These are phyloP conservation scores for Sogatella furcifera DNA, from an alignment of 1,140 invertebrate genomes.

Conservation along the genomic window DNA sequence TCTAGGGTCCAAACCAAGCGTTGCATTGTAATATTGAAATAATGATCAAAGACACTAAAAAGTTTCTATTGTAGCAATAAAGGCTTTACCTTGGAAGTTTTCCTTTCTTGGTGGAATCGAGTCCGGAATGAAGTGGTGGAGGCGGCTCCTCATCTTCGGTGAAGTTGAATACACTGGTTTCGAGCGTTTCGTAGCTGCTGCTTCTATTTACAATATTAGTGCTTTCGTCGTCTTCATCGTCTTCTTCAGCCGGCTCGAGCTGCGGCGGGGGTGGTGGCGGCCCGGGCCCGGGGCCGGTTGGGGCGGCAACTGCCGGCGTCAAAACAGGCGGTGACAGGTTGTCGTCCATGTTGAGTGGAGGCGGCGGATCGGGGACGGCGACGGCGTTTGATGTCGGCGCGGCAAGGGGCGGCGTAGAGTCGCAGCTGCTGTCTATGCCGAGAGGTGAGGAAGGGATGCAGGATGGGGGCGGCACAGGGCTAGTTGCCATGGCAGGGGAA, in stretches of 20 bases:
- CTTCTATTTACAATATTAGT: background rate
- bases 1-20: too few relatives aligned
- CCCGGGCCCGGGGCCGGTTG: constrained; percentile 6
- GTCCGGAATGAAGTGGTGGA: constrained; percentile 22
- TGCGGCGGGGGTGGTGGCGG: background rate
- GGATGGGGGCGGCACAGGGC: background rate
- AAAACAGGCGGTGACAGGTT: constrained; percentile 7
- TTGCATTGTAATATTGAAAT: too few relatives aligned
- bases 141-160: constrained; percentile 28
- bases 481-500: background rate
- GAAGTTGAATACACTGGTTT: constrained; percentile 27
- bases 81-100: constrained; percentile 29
- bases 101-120: constrained; percentile 19
- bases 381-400: background rate
- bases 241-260: background rate
- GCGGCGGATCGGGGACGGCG: background rate
- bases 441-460: background rate
- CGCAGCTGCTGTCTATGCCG: background rate
- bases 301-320: background rate
- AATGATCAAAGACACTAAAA: too few relatives aligned
- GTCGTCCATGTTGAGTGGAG: background rate
- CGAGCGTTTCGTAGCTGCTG: constrained; percentile 3
- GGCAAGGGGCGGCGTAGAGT: background rate
- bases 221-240: background rate
- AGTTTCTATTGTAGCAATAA: background rate